Evolutionary conservation across 2,113 vertebrate genomes (phyloP).

Genomic region (Gadus chalcogrammus): DNA sequence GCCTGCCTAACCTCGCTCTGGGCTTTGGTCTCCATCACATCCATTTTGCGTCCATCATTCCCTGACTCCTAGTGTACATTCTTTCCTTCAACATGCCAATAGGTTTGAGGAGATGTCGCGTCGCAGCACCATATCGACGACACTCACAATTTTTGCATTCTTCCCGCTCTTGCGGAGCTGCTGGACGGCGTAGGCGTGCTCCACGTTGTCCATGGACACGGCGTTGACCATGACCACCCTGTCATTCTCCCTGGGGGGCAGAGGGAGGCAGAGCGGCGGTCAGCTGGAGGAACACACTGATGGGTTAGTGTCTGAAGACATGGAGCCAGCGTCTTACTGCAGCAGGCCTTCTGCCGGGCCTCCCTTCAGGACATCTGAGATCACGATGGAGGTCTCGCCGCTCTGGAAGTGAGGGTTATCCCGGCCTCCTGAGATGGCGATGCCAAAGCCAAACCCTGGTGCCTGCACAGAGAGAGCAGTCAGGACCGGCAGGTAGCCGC

Average conservation of each 20-base stretch:
- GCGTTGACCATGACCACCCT: conserved; percentile 98
- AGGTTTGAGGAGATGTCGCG: too few relatives aligned
- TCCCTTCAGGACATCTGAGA: conserved; percentile 97
- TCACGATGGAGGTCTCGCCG: conserved; percentile 97
- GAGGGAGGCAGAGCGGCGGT: not conserved
- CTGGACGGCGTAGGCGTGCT: conserved; percentile 96
- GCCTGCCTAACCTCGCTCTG: too few relatives aligned
- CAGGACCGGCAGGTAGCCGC: not conserved
- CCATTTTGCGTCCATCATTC: too few relatives aligned
- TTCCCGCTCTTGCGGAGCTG: conserved; percentile 98
- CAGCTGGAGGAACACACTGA: conserved; percentile 33
- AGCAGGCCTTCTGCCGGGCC: conserved; percentile 95
- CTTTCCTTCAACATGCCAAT: too few relatives aligned
- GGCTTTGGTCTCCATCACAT: too few relatives aligned
- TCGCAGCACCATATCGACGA: not conserved
- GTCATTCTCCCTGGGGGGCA: conserved; percentile 89
- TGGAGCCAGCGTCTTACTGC: conserved; percentile 80
- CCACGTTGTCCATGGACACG: conserved; percentile 98
- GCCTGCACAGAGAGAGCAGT: conserved; percentile 71
- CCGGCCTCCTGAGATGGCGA: conserved; percentile 97
- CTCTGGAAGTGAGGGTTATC: conserved; percentile 99
- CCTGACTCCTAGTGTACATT: too few relatives aligned
- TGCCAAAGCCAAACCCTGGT: conserved; percentile 97
- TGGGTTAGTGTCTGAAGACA: conserved; percentile 10
- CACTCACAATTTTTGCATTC: conserved; percentile 98